Evolutionary conservation across 1,140 invertebrate genomes (phyloP).

Genomic region (Pectinophora gossypiella): DNA sequence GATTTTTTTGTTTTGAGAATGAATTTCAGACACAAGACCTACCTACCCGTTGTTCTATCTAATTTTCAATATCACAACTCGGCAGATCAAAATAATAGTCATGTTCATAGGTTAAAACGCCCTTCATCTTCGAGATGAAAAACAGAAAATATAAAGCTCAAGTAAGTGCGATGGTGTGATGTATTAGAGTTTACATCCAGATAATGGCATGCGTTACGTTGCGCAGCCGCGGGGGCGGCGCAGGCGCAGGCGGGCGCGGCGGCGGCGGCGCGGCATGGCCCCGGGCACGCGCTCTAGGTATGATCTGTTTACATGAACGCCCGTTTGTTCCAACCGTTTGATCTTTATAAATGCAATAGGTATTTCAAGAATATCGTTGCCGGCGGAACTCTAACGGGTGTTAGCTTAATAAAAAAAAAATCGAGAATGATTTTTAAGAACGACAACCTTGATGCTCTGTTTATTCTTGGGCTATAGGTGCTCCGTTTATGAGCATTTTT

Average conservation of each 20-base stretch:
- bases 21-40: no score
- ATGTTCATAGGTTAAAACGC: no score
- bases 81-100: no score
- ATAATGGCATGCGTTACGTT: not conserved
- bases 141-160: no score
- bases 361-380: constrained; percentile 67
- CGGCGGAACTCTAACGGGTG: constrained; percentile 19
- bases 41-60: no score
- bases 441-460: constrained; percentile 62
- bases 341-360: constrained; percentile 73
- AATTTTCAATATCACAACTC: no score
- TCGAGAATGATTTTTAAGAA: constrained; percentile 63
- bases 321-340: constrained; percentile 66
- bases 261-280: constrained; percentile 6
- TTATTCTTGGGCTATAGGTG: constrained; percentile 29
- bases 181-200: not conserved
- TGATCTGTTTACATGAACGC: constrained; percentile 65
- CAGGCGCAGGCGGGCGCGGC: constrained; percentile 4
- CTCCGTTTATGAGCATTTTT: constrained; percentile 35
- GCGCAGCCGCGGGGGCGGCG: not conserved
- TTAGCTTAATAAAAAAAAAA: constrained; percentile 64
- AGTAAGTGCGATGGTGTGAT: not conserved
- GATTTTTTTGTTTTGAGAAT: no score
- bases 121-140: no score
- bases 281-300: constrained; percentile 22